Evolutionary conservation across 2,113 vertebrate genomes (phyloP).

Genomic region (Carassius gibelio): DNA sequence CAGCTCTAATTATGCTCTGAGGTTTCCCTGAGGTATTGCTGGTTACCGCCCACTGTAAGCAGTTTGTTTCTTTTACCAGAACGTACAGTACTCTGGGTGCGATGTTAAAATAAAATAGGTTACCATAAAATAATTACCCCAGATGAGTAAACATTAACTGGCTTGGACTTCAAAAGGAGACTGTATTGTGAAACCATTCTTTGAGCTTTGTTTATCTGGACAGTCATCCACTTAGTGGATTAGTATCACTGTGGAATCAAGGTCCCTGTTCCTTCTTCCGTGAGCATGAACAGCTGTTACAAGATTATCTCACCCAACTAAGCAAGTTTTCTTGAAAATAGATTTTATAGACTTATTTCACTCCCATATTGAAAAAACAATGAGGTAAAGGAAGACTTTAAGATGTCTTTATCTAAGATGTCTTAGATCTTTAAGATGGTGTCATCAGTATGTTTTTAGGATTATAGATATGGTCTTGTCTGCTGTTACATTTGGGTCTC

Average conservation of each 20-base stretch:
- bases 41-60: neutral
- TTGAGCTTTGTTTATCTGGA: constrained; percentile 7
- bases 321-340: neutral
- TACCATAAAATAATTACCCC: neutral
- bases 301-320: constrained; percentile 15
- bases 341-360: neutral
- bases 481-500: neutral
- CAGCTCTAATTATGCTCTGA: neutral
- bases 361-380: neutral
- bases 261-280: neutral
- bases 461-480: constrained; percentile 26
- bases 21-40: neutral
- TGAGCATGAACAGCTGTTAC: constrained; percentile 19
- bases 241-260: neutral
- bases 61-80: neutral
- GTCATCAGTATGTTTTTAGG: constrained; percentile 42
- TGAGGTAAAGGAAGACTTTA: neutral
- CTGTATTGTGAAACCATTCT: neutral
- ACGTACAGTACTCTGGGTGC: neutral
- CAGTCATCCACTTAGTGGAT: constrained; percentile 17
- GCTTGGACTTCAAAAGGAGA: neutral
- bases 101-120: neutral
- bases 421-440: neutral
- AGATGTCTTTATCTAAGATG: neutral
- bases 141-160: neutral